A percentile compares a stretch with the other conserved stretches of the same genome.
Conservation (phyloP, 2,888 invertebrate species). For the Cataglyphis albicans region DNA sequence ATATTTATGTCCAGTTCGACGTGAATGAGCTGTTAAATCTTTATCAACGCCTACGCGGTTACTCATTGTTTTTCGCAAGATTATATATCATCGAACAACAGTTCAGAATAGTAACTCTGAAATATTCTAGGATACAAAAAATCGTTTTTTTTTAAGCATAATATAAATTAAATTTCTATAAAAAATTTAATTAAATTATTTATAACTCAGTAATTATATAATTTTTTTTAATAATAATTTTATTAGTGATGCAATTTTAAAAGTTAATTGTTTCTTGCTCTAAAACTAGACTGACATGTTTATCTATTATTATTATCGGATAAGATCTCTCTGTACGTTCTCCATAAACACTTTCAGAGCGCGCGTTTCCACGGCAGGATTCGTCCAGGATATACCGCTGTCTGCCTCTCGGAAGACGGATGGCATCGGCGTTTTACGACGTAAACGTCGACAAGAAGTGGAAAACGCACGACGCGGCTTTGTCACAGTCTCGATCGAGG, state of each 20-base stretch:
- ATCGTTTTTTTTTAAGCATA: background rate
- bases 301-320: background rate
- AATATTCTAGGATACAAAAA: background rate
- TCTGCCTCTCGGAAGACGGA: constrained; percentile 73
- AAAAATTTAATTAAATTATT: background rate
- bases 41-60: background rate
- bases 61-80: background rate
- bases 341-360: constrained; percentile 51
- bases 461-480: constrained; percentile 70
- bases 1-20: constrained; percentile 14
- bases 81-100: background rate
- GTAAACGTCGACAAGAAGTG: constrained; percentile 70
- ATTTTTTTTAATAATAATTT: background rate
- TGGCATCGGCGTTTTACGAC: constrained; percentile 66
- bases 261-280: background rate
- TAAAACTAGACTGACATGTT: background rate
- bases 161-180: background rate
- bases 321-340: constrained; percentile 22
- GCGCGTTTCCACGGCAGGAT: constrained; percentile 52
- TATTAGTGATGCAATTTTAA: background rate
- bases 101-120: background rate
- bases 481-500: constrained; percentile 66
- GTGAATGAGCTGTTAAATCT: constrained; percentile 8
- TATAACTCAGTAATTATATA: background rate
- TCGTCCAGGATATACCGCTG: constrained; percentile 53